A percentile compares a stretch with the other conserved stretches of the same genome.
Conservation (phyloP, 64 coral and sea anemone genomes). For the Stylophora pistillata region DNA sequence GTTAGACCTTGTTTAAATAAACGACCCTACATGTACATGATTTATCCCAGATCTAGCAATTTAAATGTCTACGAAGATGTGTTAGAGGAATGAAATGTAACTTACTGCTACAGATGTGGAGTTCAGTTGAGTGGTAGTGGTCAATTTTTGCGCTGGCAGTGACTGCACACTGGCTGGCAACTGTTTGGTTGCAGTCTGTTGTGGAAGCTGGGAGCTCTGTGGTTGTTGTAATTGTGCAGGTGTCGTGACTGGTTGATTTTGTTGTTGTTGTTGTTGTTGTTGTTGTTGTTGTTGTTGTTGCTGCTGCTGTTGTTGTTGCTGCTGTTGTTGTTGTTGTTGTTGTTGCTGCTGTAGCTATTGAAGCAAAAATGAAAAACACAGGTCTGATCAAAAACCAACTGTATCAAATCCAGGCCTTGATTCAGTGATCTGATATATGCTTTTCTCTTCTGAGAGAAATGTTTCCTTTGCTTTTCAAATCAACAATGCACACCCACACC, state of each 20-base stretch:
- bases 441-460: too few relatives aligned
- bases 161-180: slow-evolving; percentile 4
- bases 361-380: too few relatives aligned
- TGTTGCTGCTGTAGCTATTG: too few relatives aligned
- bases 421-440: too few relatives aligned
- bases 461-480: too few relatives aligned
- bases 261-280: slow-evolving; percentile 57
- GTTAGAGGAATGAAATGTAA: neutral
- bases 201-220: slow-evolving; percentile 21
- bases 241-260: slow-evolving; percentile 50
- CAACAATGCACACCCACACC: too few relatives aligned
- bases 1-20: too few relatives aligned
- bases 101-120: slow-evolving; percentile 51
- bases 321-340: neutral
- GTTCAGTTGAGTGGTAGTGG: slow-evolving; percentile 54
- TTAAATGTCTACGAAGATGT: too few relatives aligned
- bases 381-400: too few relatives aligned
- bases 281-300: slow-evolving; percentile 67
- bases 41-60: too few relatives aligned
- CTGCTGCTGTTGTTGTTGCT: slow-evolving; percentile 57
- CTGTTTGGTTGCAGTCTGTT: slow-evolving; percentile 44
- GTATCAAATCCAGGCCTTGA: too few relatives aligned
- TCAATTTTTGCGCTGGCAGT: slow-evolving; percentile 61
- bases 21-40: too few relatives aligned
- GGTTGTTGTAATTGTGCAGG: slow-evolving; percentile 48